These are phyloP conservation scores for Whitmania pigra DNA, from an alignment of 1,140 invertebrate genomes.

Conservation along the genomic window DNA sequence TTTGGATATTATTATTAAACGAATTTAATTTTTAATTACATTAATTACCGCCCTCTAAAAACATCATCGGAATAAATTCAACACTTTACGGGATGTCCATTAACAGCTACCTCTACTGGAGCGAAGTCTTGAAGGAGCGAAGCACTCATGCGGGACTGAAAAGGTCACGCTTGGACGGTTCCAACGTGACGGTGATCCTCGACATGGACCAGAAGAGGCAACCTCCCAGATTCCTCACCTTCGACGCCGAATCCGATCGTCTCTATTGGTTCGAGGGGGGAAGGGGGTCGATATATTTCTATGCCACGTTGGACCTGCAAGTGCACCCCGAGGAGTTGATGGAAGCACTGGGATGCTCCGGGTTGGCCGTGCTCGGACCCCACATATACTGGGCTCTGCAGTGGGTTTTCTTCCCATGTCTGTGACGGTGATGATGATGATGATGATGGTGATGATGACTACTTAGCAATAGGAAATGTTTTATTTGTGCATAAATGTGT, in stretches of 20 bases:
- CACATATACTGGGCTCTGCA: background rate
- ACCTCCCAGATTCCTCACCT: conserved; percentile 40
- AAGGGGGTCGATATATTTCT: background rate
- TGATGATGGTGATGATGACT: too few species aligned
- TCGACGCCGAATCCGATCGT: conserved; percentile 66
- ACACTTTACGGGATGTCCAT: too few species aligned
- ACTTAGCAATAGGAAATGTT: too few species aligned
- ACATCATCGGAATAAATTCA: too few species aligned
- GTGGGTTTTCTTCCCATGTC: background rate
- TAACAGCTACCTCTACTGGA: conserved; percentile 53
- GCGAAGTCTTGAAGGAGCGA: background rate
- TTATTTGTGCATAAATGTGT: too few species aligned
- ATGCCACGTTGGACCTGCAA: background rate
- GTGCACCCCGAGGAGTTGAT: background rate
- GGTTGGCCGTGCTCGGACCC: background rate
- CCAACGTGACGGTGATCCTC: conserved; percentile 52
- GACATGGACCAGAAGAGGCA: conserved; percentile 51
- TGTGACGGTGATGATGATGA: too few species aligned
- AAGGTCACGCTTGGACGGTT: conserved; percentile 61
- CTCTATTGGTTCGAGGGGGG: conserved; percentile 61
- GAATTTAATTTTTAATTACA: too few species aligned
- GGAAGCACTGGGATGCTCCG: background rate
- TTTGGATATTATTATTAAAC: too few species aligned
- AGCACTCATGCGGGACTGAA: conserved; percentile 39
- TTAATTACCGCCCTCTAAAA: too few species aligned